Percentiles rank a stretch among this genome's conserved stretches.
Evolutionary conservation across 2,888 invertebrate genomes (phyloP).

Genomic region (Drosophila buzzatii): DNA sequence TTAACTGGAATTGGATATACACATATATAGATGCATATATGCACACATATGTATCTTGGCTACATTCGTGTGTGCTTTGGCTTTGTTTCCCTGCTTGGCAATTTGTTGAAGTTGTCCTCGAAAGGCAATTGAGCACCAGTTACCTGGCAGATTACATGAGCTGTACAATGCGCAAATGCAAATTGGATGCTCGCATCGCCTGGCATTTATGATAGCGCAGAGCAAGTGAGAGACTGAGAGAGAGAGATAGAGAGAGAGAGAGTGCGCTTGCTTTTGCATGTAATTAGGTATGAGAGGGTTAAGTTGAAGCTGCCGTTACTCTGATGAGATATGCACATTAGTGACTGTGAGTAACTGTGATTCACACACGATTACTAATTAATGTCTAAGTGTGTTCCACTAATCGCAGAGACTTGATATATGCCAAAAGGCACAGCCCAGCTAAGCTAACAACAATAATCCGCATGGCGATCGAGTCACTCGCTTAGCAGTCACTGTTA

Average conservation of each 20-base stretch:
- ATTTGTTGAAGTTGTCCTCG: slow-evolving; percentile 36
- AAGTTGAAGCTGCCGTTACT: background rate
- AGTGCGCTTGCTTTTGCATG: background rate
- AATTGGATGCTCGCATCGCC: slow-evolving; percentile 55
- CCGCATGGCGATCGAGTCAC: background rate
- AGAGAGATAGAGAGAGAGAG: background rate
- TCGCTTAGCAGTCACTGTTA: background rate
- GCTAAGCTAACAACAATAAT: background rate
- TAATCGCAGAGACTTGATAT: background rate
- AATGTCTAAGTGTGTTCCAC: background rate
- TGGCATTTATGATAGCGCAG: slow-evolving; percentile 38
- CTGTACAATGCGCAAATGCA: slow-evolving; percentile 47
- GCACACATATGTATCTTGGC: slow-evolving; percentile 5
- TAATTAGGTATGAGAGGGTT: slow-evolving; percentile 3
- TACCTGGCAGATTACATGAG: slow-evolving; percentile 35
- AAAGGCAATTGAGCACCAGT: slow-evolving; percentile 16
- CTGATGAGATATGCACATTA: background rate
- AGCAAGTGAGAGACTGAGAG: background rate
- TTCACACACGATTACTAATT: background rate
- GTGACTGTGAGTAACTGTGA: background rate
- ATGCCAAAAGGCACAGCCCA: background rate
- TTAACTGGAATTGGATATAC: slow-evolving; percentile 1
- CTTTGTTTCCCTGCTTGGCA: slow-evolving; percentile 20
- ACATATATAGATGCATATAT: background rate
- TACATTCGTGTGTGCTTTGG: background rate